phyloP scores from a whole-genome alignment of 2,113 vertebrate species.

The Macrotus californicus region DNA sequence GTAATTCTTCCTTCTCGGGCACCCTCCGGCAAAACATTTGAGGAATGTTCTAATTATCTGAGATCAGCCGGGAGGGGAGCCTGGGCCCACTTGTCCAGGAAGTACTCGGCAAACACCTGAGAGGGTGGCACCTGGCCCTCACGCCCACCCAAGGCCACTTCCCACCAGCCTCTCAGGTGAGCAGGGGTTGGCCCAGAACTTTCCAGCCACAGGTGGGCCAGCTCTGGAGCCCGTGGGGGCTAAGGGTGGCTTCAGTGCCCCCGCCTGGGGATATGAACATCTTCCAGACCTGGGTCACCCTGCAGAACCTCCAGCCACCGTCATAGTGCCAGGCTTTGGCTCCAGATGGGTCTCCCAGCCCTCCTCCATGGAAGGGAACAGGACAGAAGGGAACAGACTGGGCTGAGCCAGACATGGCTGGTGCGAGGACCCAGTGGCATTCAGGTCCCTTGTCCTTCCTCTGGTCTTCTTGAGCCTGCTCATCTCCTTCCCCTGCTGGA shows the following conservation, averaged over 20 bases:
- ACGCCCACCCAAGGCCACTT: neutral
- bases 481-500: neutral
- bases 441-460: neutral
- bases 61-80: conserved; percentile 56
- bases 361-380: rapidly evolving
- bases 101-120: conserved; percentile 26
- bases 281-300: neutral
- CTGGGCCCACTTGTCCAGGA: conserved; percentile 62
- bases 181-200: neutral
- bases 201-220: neutral
- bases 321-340: neutral
- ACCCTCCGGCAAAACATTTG: conserved; percentile 63
- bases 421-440: rapidly evolving
- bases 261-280: neutral
- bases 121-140: neutral
- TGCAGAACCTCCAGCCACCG: neutral
- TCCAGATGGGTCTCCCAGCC: neutral
- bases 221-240: rapidly evolving
- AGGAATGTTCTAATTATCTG: conserved; percentile 69
- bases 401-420: neutral
- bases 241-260: neutral
- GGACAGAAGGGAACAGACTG: rapidly evolving
- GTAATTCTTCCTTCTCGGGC: conserved; percentile 53
- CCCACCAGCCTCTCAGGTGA: neutral
- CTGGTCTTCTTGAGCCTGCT: no score